These are phyloP conservation scores for Aporophyla nigra DNA, from an alignment of 2,888 invertebrate genomes.

Conservation along the genomic window DNA sequence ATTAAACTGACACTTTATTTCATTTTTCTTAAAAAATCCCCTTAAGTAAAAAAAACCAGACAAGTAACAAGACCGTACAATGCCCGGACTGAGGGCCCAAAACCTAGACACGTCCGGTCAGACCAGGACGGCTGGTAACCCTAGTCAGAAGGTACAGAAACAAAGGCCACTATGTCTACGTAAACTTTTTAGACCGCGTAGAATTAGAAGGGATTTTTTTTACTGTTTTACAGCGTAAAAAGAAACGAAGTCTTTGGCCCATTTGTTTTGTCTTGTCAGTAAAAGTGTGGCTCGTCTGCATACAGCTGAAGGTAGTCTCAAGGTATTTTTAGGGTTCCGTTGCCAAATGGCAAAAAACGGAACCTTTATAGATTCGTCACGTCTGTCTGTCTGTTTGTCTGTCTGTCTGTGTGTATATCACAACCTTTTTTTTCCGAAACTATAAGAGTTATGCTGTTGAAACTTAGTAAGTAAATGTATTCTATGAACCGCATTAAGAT, in stretches of 20 bases:
- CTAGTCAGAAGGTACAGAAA: slow-evolving; percentile 62
- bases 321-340: too few relatives aligned
- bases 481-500: too few relatives aligned
- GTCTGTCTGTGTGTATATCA: too few relatives aligned
- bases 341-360: too few relatives aligned
- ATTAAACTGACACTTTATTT: neutral
- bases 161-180: slow-evolving; percentile 48
- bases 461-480: too few relatives aligned
- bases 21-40: neutral
- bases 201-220: slow-evolving; percentile 49
- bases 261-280: slow-evolving; percentile 24
- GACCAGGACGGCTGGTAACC: neutral
- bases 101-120: neutral
- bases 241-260: slow-evolving; percentile 11
- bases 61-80: neutral
- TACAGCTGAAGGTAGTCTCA: slow-evolving; percentile 14
- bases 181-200: slow-evolving; percentile 54
- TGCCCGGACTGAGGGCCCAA: neutral
- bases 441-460: too few relatives aligned
- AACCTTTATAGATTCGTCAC: too few relatives aligned
- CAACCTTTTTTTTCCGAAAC: too few relatives aligned
- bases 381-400: too few relatives aligned
- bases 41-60: neutral
- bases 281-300: slow-evolving; percentile 10
- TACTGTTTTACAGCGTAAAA: slow-evolving; percentile 35